phyloP scores from a whole-genome alignment of 2,113 vertebrate species.

The Ginglymostoma cirratum region DNA sequence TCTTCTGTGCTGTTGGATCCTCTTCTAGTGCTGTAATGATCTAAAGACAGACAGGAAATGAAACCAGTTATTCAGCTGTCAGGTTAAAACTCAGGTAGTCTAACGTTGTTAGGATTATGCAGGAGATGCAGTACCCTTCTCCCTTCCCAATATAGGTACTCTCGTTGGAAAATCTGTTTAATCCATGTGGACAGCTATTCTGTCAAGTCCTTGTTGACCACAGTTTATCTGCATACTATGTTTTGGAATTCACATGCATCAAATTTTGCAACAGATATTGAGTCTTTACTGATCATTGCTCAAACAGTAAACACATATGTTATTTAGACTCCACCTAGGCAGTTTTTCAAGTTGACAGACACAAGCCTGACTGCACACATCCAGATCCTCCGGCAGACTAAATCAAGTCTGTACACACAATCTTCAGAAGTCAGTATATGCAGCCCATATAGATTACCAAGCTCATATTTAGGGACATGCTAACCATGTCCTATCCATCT shows the following conservation, averaged over 20 bases:
- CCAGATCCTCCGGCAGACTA: not conserved
- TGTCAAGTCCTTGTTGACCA: not conserved
- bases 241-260: not conserved
- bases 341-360: not conserved
- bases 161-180: not conserved
- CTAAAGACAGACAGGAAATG: conserved; percentile 50
- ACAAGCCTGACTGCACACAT: not conserved
- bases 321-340: not conserved
- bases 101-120: not conserved
- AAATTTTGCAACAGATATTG: not conserved
- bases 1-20: conserved; percentile 88
- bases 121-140: not conserved
- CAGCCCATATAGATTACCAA: not conserved
- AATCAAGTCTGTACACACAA: not conserved
- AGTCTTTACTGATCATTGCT: not conserved
- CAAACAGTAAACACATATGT: not conserved
- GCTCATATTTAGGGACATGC: not conserved
- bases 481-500: not conserved
- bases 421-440: not conserved
- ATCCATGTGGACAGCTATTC: not conserved
- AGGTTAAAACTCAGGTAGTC: not conserved
- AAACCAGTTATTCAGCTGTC: not conserved
- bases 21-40: conserved; percentile 92
- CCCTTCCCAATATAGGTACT: not conserved
- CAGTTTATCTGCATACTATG: not conserved